phyloP scores from a whole-genome alignment of 2,113 vertebrate genomes.

The Tringa solitaria region DNA sequence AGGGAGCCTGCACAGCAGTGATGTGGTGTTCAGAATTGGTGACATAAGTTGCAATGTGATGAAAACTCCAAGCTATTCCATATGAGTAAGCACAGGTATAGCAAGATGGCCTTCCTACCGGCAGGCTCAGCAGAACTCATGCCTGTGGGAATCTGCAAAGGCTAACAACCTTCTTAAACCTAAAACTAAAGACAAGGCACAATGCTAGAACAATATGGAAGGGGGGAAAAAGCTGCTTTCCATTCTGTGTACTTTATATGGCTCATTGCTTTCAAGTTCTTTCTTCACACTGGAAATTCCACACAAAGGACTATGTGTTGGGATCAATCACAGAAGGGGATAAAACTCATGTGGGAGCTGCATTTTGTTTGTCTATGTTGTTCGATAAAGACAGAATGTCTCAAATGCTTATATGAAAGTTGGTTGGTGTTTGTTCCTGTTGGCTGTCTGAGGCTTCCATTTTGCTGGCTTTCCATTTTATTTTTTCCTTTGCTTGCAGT shows the following conservation, averaged over 20 bases:
- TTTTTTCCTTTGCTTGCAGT: neutral
- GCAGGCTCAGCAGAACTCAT: neutral
- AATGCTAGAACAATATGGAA: neutral
- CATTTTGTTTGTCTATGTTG: neutral
- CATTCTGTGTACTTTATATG: neutral
- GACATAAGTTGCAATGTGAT: neutral
- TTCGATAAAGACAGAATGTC: neutral
- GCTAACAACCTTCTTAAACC: neutral
- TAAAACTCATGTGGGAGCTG: neutral
- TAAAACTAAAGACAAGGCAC: neutral
- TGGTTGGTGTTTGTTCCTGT: neutral
- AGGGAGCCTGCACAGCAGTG: neutral
- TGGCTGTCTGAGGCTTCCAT: neutral
- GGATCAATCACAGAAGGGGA: neutral
- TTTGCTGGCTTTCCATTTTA: neutral
- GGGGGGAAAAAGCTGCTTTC: neutral
- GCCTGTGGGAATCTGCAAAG: neutral
- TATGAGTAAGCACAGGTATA: neutral
- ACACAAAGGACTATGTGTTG: neutral
- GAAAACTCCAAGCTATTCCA: neutral
- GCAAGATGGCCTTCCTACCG: neutral
- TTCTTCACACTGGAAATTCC: neutral
- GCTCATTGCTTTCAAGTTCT: fast-evolving
- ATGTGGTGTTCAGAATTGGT: neutral
- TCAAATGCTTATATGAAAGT: neutral